Base-by-base conservation (phyloP, 1,140 invertebrate species). In the Microplitis demolitor region DNA sequence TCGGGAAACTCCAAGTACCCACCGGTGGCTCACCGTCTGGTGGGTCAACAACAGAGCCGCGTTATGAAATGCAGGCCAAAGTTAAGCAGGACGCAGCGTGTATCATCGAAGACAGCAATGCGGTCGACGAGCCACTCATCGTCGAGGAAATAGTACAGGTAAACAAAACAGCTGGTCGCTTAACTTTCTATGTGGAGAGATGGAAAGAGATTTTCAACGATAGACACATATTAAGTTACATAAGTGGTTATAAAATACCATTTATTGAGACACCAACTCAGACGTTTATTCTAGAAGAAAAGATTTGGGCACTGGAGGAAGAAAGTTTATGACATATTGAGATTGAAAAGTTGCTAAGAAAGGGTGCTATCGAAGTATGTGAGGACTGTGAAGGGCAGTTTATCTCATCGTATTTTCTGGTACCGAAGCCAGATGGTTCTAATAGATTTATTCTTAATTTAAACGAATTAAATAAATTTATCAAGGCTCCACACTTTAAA, bases 351-450 rank as follows among this genome's bases (percentile, higher is more conserved):
- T 58, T 77, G 54, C 54, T 76, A 60, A 67, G 9, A 33, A 77
- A 73, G 72, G 72, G 68, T 16, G 66, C 72, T 4, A 69, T 78
- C 54, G 68, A 72, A 50, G 24, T 69, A 39, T 76, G 77, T 66
- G 11, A 51, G 9, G 35, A 69, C 6, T 51, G 13, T 37, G 45
- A 69, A 24, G 54, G 16, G n/a, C 69, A 75, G 54, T 77, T 74
- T 11, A 66, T 80, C 13, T 79, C 66, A 70, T 83, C 85, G 84
- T 74, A 88, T 70, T 77, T 74, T 53, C 39, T 76, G 24, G 24
- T 24, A 24, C 24, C 24, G 24, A 24, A 24, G 24, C 24, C 24
- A 24, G 9, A 87, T 88, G 34, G 87, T 0, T 34, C 66, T 11
- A 64, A 63, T 64, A n/a, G 64, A 58, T 76, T 78, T 73, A 77